Evolutionary conservation across 2,888 invertebrate species (phyloP), one percentile per base, ranked within the genome.

Genomic region (Macrophya annulata): DNA sequence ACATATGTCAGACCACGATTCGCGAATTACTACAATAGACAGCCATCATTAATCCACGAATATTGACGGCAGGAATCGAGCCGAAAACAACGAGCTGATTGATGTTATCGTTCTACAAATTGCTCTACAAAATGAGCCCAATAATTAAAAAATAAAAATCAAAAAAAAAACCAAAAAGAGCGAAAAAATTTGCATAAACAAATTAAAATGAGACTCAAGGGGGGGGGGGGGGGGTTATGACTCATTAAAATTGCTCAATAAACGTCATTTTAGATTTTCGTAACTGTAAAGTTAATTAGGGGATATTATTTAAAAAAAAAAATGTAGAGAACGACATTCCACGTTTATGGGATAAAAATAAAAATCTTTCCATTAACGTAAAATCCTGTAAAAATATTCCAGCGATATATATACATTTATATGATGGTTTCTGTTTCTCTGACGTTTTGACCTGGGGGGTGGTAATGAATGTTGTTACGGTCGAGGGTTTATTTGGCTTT

Each of bases 401-500:
- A 17, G n/a, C n/a, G n/a, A 72, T 72, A 25, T 77, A 77, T 77
- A 72, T 72, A 25, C 55, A 77, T 77, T 55, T 37, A 6, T n/a
- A 51, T 9, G 72, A 45, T 21, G 21, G 6, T 40, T 43, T 55
- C 37, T 37, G 55, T 55, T 77, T 51, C 21, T 37, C 74, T 8
- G 51, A 51, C 17, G 51, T 55, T 77, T 37, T 15, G 25, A 77
- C 76, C 51, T 4, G 8, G 37, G 25, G 25, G 71, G 15, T 15
- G 17, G n/a, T 31, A 51, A 77, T 51, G 31, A 62, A 81, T 40
- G 79, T 62, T 62, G n/a, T 79, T 62, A 43, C 79, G 81, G 81
- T 43, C 21, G 59, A 62, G 62, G 43, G 81, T 81, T 81, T 62
- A 62, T 40, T 40, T 62, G 21, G 9, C n/a, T 12, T 43, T 8